Base-by-base conservation (phyloP, 2,797 vertebrate genomes). In the Falco concolor region DNA sequence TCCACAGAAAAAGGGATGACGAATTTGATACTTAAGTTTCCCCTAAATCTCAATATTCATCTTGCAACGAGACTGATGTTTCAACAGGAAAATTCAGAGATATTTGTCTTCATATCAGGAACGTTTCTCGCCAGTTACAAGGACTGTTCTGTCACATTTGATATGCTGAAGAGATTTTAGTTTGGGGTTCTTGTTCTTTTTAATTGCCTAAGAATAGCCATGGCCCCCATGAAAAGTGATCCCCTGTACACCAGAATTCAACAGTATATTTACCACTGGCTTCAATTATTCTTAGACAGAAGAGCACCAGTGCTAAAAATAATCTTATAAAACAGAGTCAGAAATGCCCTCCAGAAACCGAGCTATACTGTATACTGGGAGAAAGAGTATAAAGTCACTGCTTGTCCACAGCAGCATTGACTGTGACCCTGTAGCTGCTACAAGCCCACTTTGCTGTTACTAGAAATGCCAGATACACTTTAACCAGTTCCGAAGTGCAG, bases 251-350 rank as follows among this genome's bases (percentile, higher is more conserved):
- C 3, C n/a, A 73, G 57, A 89, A 85, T 52, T 78, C 74, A 89
- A 49, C 2, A 79, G 70, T 53, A 10, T 53, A 70, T 77, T 90
- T 84, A 79, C 40, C 0, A 7, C 45, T 76, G 63, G 30, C 61
- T 87, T 87, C 21, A 72, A 85, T 85, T 90, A 83, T 85, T 85
- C 75, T 68, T 88, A 86, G 63, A 80, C 87, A 78, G 91, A 93
- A 59, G 36, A 75, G 32, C 34, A 60, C 10, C 27, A 72, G 18
- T 57, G 73, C 61, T 83, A 70, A 94, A 92, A 90, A 78, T 72
- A 75, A 84, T 45, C 49, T 52, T 47, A 34, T 25, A 68, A 88
- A 88, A 68, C 0, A 0, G 57, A 90, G 24, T 77, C 36, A 73
- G 42, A 84, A 96, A 92, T 24, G 83, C 12, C 56, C 56, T 87